Evolutionary conservation across 2,113 vertebrate species (phyloP), one percentile per base, ranked within the genome.

Genomic region (Laterallus jamaicensis): DNA sequence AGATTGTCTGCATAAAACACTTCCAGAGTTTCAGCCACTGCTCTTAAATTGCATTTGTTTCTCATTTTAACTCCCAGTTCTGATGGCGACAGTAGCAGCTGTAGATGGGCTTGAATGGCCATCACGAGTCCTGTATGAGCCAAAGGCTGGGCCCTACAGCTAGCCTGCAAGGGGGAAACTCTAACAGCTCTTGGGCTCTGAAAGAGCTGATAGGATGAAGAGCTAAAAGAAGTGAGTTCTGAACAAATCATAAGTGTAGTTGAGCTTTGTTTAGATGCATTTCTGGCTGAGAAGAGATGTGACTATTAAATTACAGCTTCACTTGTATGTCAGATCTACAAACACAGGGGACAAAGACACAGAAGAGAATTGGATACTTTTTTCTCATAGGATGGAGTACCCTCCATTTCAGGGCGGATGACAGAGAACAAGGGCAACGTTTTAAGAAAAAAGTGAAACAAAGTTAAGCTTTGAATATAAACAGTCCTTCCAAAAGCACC

Each of bases 251-350:
- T 37, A 73, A 77, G 28, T 7, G 55, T 52, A 74, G 52, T 59
- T 25, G 91, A n/a, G 85, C 63, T 82, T 93, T 90, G 86, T 92
- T 90, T 90, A 91, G 75, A 70, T 93, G 47, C 56, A 80, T 83
- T 85, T 88, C 79, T 96, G 56, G 56, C 68, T 90, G 42, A 88
- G 77, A 74, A 86, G 52, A 83, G 47, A 86, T 16, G 55, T 64
- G 79, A 80, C 84, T 71, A 82, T 7, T 79, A 80, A 95, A 77
- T 74, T 50, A 88, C 52, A 83, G 71, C 50, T 77, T 49, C 84
- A 35, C 85, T 91, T 93, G 94, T 44, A 93, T 71, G 85, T 60
- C 79, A 78, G 62, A 49, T 93, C 32, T 69, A 64, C 40, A 67
- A 81, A 90, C 64, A 69, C 42, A 80, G 47, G 60, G 47, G 79